These are phyloP conservation scores for Calcarius ornatus DNA, from an alignment of 2,113 vertebrate species.

Conservation along the genomic window DNA sequence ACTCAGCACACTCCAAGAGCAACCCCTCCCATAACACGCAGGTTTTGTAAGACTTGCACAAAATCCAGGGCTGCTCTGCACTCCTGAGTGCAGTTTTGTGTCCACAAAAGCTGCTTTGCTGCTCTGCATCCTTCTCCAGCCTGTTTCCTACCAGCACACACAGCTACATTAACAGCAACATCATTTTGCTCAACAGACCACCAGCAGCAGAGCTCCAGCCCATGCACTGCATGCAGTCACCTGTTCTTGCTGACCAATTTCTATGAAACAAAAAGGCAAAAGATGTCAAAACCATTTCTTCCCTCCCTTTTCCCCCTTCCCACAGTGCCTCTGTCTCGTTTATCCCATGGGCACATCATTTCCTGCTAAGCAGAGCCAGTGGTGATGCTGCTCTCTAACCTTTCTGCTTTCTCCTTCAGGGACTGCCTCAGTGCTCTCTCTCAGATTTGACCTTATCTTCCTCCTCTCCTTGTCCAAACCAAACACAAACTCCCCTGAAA, in stretches of 20 bases:
- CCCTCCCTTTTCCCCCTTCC: neutral
- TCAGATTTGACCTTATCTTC: neutral
- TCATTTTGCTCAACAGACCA: neutral
- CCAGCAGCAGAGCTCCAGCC: neutral
- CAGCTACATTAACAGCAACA: neutral
- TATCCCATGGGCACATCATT: neutral
- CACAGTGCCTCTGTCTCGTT: neutral
- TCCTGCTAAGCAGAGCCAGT: neutral
- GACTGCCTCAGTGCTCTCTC: neutral
- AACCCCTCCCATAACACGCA: fast-evolving
- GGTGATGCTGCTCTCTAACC: neutral
- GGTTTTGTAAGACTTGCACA: neutral
- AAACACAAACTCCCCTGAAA: neutral
- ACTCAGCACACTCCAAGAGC: neutral
- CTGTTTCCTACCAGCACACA: neutral
- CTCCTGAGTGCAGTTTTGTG: neutral
- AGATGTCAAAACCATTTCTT: neutral
- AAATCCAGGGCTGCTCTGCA: neutral
- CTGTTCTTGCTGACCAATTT: neutral
- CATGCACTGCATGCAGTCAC: neutral
- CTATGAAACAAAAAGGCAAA: neutral
- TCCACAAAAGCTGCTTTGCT: neutral
- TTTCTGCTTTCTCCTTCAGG: neutral
- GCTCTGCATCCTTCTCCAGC: neutral
- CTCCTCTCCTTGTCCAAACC: neutral